Evolutionary conservation across 2,888 invertebrate species (phyloP), one percentile per base, ranked within the genome.

Genomic region (Eupelmus urozonus): DNA sequence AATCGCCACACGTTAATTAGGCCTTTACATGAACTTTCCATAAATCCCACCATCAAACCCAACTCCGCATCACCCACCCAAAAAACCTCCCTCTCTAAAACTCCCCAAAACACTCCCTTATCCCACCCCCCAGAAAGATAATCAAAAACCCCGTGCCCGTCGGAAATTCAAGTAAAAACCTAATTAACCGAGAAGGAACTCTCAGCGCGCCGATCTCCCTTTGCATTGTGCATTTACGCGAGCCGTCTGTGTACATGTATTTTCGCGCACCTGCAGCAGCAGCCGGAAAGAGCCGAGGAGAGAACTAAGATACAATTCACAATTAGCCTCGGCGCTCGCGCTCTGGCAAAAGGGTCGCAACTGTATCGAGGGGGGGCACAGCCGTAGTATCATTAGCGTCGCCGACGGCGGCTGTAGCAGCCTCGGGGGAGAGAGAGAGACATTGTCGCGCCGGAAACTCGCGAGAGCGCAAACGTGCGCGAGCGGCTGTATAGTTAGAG

Each of bases 251-350:
- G 34, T 34, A 5, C 34, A 9, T 34, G 9, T 34, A 34, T 34
- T 9, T 34, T 2, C 13, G 57, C 57, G 18, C 45, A 59, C 57
- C 59, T 59, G 69, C 69, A 45, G 55, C 67, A 29, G 18, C 40
- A 40, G 40, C 9, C 4, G 53, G 29, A 51, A 18, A 51, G 51
- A 13, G 57, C 9, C 18, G 4, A 40, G 23, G 20, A 20, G 16
- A 3, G 59, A 51, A 57, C 60, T 62, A 67, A 74, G 81, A 76
- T 80, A 81, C 78, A 73, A 78, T 78, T 78, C 67, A 73, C 78
- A 78, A 78, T 78, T 78, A 73, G 78, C 73, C 72, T 2, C 16
- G 69, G 27, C 29, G 60, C 60, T 13, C 55, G 51, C 18, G 59
- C 55, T 53, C 53, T 20, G 13, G 25, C 27, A 65, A 65, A 63